Base-by-base conservation (phyloP, 2,113 vertebrate genomes). In the Tyrannus savana region DNA sequence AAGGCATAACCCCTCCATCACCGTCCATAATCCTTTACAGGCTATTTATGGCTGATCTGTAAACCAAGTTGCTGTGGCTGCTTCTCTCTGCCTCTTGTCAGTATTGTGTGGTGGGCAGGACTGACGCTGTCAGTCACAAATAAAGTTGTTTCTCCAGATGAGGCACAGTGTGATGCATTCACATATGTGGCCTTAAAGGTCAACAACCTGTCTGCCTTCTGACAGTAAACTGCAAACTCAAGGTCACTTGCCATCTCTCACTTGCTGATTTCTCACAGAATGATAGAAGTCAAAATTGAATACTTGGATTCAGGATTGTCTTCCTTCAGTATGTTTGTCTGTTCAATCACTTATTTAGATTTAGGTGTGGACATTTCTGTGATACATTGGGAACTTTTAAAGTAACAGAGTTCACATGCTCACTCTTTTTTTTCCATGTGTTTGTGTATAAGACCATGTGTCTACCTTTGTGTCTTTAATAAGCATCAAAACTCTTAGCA, bases 351-450 rank as follows among this genome's bases (percentile, higher is more conserved):
- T 37, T 55, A 28, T 1, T 1, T 28, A 60, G 12, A 35, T 39
- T 60, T 87, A 73, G 27, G 14, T 55, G 30, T 41, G 58, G 46
- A 53, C 3, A 15, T 58, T 63, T 21, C 47, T 67, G 30, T 58
- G 39, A 58, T 39, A 55, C 30, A 9, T 35, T 52, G n/a, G 28
- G 30, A 74, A 44, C 31, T 52, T 90, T 21, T 44, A 90, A 87
- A 46, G 24, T 27, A 74, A 12, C 6, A 47, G 39, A 87, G 15
- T 60, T 82, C 41, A 31, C 0, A 0, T 10, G 27, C 12, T 84
- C 31, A 19, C 55, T 50, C 6, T 39, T 12, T 56, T 81, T 41
- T 72, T 21, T 49, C 12, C 18, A 2, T 18, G 19, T 44, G 44
- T 46, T 76, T 64, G 14, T 72, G 24, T 49, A 8, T 39, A 15